Conservation (phyloP, 2,797 vertebrate species). For the Gobionotothen gibberifrons region DNA sequence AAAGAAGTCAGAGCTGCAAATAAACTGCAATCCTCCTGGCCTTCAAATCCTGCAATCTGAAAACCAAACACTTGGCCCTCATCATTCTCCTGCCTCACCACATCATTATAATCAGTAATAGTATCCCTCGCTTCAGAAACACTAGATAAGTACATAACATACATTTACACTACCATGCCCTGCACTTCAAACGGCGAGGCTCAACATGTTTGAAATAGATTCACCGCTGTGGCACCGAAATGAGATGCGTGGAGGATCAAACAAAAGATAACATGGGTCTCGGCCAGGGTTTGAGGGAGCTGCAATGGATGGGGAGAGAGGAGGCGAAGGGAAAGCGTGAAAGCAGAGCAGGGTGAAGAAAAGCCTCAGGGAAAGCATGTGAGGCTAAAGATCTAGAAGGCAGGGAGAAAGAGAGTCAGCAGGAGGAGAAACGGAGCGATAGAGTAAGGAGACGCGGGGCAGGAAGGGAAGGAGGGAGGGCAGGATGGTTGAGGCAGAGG, state of each 20-base stretch:
- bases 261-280: slow-evolving; percentile 60
- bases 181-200: slow-evolving; percentile 46
- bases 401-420: slow-evolving; percentile 35
- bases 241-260: slow-evolving; percentile 65
- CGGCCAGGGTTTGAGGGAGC: slow-evolving; percentile 48
- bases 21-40: slow-evolving; percentile 37
- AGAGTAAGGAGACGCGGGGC: slow-evolving; percentile 30
- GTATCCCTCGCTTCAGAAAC: slow-evolving; percentile 62
- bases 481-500: slow-evolving; percentile 64
- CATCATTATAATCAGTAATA: slow-evolving; percentile 73
- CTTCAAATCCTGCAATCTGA: slow-evolving; percentile 50
- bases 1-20: slow-evolving; percentile 20
- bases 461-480: slow-evolving; percentile 54
- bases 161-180: slow-evolving; percentile 53
- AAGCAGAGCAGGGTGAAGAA: slow-evolving; percentile 34
- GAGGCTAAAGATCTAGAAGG: slow-evolving; percentile 31
- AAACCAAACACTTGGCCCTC: slow-evolving; percentile 57
- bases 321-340: slow-evolving; percentile 23
- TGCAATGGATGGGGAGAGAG: slow-evolving; percentile 29
- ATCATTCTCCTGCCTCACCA: slow-evolving; percentile 41
- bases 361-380: slow-evolving; percentile 25
- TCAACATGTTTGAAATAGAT: slow-evolving; percentile 61
- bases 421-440: slow-evolving; percentile 38
- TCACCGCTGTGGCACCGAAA: slow-evolving; percentile 55
- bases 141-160: slow-evolving; percentile 60